These are phyloP conservation scores for Caranx melampygus DNA, from an alignment of 2,113 vertebrate genomes.

Conservation along the genomic window DNA sequence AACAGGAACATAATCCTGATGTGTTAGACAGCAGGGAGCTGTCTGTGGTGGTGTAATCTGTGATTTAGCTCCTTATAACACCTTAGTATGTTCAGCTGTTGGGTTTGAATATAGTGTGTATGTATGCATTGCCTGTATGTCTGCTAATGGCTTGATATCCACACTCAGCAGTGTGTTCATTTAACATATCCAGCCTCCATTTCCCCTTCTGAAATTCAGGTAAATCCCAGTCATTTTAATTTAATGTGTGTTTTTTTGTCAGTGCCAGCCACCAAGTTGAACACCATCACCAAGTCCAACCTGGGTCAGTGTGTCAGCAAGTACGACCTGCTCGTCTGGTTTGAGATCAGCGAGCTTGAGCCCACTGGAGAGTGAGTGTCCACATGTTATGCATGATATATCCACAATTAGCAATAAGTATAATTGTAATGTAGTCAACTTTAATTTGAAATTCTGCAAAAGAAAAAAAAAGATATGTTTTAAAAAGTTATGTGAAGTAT, in stretches of 20 bases:
- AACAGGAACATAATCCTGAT: constrained; percentile 51
- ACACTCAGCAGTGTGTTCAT: neutral
- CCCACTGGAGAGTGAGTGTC: constrained; percentile 97
- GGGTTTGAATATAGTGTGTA: constrained; percentile 1
- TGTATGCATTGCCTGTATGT: neutral
- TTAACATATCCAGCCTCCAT: constrained; percentile 1
- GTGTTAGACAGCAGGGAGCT: constrained; percentile 47
- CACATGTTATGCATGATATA: neutral
- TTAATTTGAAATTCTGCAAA: neutral
- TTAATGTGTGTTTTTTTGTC: constrained; percentile 31
- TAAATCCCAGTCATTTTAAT: neutral
- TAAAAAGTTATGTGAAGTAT: too few species aligned
- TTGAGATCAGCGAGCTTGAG: constrained; percentile 99
- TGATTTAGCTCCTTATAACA: constrained; percentile 41
- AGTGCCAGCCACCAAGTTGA: constrained; percentile 97
- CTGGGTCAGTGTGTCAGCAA: constrained; percentile 98
- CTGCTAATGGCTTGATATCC: neutral
- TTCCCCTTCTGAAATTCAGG: neutral
- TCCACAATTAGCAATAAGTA: neutral
- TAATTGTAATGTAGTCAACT: neutral
- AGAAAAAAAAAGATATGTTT: neutral
- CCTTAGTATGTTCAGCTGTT: neutral
- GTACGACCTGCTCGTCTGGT: constrained; percentile 98
- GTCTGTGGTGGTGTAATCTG: constrained; percentile 56
- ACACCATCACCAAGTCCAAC: constrained; percentile 95